These are phyloP conservation scores for Epinephelus lanceolatus DNA, from an alignment of 2,113 vertebrate genomes.

Conservation along the genomic window DNA sequence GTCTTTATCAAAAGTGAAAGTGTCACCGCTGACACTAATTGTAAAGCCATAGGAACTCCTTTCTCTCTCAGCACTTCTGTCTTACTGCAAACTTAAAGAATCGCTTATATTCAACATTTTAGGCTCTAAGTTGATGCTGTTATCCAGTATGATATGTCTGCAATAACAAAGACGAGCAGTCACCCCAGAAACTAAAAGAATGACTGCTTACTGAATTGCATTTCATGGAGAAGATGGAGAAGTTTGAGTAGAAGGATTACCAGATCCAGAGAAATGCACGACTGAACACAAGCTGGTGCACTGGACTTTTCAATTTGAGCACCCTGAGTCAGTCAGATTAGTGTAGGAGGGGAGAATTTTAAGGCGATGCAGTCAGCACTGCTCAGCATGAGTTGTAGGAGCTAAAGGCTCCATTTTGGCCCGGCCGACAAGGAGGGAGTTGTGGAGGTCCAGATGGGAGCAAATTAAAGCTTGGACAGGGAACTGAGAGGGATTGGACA, in stretches of 20 bases:
- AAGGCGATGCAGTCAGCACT: slow-evolving; percentile 16
- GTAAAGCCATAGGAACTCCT: slow-evolving; percentile 8
- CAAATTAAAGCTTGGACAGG: slow-evolving; percentile 53
- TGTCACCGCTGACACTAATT: not conserved
- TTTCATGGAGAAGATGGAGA: slow-evolving; percentile 5
- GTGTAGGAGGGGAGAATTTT: slow-evolving; percentile 42
- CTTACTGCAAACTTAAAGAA: slow-evolving; percentile 6
- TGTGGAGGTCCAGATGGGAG: slow-evolving; percentile 52
- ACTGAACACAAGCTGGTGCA: slow-evolving; percentile 22
- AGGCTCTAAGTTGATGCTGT: not conserved
- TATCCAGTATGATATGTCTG: not conserved
- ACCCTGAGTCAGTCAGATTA: slow-evolving; percentile 44
- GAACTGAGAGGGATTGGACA: slow-evolving; percentile 47
- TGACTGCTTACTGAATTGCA: not conserved
- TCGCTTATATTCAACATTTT: not conserved
- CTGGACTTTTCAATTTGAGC: slow-evolving; percentile 34
- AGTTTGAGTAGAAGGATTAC: slow-evolving; percentile 7
- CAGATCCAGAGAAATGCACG: slow-evolving; percentile 26
- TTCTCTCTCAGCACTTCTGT: not conserved
- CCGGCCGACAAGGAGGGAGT: slow-evolving; percentile 25
- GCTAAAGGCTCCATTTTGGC: slow-evolving; percentile 51
- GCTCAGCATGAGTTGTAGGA: slow-evolving; percentile 17
- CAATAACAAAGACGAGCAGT: not conserved
- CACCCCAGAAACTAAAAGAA: not conserved
- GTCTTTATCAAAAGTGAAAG: slow-evolving; percentile 35